Conservation (phyloP, 2,888 invertebrate genomes). For the Protodeltote pygarga region DNA sequence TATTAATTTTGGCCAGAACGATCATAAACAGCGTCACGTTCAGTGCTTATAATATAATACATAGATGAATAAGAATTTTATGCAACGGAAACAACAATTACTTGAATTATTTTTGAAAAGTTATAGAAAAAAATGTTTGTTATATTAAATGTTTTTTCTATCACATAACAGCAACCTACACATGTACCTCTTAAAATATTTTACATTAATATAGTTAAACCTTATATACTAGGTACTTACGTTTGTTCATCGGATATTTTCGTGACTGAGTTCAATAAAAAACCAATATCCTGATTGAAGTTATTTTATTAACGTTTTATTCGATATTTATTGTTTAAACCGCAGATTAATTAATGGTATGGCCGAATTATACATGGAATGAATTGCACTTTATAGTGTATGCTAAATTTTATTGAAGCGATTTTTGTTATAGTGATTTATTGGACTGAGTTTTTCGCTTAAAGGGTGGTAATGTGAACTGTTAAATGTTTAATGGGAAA, state of each 20-base stretch:
- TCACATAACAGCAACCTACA: too few relatives aligned
- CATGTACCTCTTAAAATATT: too few relatives aligned
- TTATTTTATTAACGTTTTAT: conserved; percentile 45
- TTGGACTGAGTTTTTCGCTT: conserved; percentile 12
- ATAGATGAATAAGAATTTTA: too few relatives aligned
- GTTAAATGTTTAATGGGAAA: conserved; percentile 12
- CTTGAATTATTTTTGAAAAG: too few relatives aligned
- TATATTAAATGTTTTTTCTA: too few relatives aligned
- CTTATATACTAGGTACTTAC: conserved; percentile 19
- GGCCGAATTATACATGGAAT: conserved; percentile 44
- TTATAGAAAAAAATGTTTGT: too few relatives aligned
- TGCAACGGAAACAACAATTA: too few relatives aligned
- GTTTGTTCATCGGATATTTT: conserved; percentile 33
- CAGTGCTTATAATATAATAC: too few relatives aligned
- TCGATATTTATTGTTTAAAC: conserved; percentile 40
- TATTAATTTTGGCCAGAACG: too few relatives aligned
- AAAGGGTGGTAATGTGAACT: conserved; percentile 24
- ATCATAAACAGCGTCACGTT: too few relatives aligned
- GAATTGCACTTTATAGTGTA: conserved; percentile 30
- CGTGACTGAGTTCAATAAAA: conserved; percentile 50
- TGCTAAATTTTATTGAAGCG: conserved; percentile 43
- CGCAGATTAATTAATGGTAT: conserved; percentile 45
- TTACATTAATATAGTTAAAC: conserved; percentile 23
- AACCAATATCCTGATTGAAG: conserved; percentile 46
- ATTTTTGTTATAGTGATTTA: conserved; percentile 27